Base-by-base conservation (phyloP, 1,140 invertebrate species). In the Probaryconus sp. region DNA sequence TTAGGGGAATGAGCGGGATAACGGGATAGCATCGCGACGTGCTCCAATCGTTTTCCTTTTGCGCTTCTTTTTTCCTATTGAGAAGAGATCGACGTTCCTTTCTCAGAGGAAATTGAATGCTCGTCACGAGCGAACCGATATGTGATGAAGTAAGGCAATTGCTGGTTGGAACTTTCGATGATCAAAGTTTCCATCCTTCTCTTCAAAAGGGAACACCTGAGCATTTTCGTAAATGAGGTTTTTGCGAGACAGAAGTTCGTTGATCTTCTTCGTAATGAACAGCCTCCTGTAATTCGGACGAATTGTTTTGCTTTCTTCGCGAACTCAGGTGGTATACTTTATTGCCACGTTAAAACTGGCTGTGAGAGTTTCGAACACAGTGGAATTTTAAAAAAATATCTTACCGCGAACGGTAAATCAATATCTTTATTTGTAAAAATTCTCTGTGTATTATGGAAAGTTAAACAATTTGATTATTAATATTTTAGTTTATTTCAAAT, bases 1-100 rank as follows among this genome's bases (percentile, higher is more conserved):
- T 85, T 83, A 71, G 79, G 79, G 71, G 79, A 81, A 51, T 51
- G 43, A 53, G 47, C 35, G 6, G 69, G 64, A 73, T 73, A 68
- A 69, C 68, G 56, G 74, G 69, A 65, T 69, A 55, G 30, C 60
- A 64, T 58, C 64, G 33, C 58, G 53, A 69, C 58, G 48, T 58
- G 56, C 43, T 9, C 21, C 37, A 35, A 64, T 64, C 56, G 74
- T 58, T 69, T 68, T 76, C 68, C 56, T 64, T 43, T 64, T 64
- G 37, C 63, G 24, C 48, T 47, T 61, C 10, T 30, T 67, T 43
- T 45, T 56, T 48, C 43, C 26, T 21, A 68, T 68, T 51, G 38
- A 35, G 42, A 37, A 6, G 50, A 51, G 24, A 64, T 64, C 56
- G 68, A 42, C 40, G 63, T 60, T 42, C 45, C 56, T 53, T 58